Evolutionary conservation across 2,888 invertebrate genomes (phyloP), one percentile per base, ranked within the genome.

Genomic region (Listrodromus nycthemerus): DNA sequence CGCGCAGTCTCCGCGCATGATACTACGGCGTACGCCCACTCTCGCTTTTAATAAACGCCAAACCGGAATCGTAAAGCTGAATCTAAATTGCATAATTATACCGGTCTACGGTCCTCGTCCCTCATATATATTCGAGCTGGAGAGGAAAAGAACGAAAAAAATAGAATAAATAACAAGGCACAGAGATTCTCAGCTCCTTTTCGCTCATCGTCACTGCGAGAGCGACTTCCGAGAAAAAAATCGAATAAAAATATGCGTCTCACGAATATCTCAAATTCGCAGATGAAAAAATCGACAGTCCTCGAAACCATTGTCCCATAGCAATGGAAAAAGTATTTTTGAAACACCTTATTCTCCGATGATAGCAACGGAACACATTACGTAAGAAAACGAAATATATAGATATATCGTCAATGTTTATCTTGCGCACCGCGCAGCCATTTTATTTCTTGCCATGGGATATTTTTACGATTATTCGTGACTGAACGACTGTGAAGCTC

Each of bases 41-140:
- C 89, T 92, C 90, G 89, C 89, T 91, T 91, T 92, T 91, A 91
- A 91, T 91, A 90, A 84, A 89, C 89, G 87, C 89, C 88, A 89
- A 91, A 91, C 91, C 90, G 90, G 91, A 91, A 92, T 91, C 89
- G 89, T 90, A 89, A 88, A 89, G 87, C 90, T 90, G 91, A 91
- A 91, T 92, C 90, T 92, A 92, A 92, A 92, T 92, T 92, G 91
- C 91, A 89, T 91, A 91, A 92, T 92, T 91, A 92, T 91, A 91
- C 90, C 90, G 87, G 88, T 87, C 88, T 86, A 86, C 86, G 41
- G 82, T 75, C 80, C 82, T 80, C 82, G 82, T 83, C 70, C 67
- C 69, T 80, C 81, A 61, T 52, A 61, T 50, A 33, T 24, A 75
- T 70, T 37, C 45, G 71, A 71, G 58, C 21, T 45, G 37, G 52